phyloP scores from a whole-genome alignment of 2,113 vertebrate genomes.

The Lepus europaeus region DNA sequence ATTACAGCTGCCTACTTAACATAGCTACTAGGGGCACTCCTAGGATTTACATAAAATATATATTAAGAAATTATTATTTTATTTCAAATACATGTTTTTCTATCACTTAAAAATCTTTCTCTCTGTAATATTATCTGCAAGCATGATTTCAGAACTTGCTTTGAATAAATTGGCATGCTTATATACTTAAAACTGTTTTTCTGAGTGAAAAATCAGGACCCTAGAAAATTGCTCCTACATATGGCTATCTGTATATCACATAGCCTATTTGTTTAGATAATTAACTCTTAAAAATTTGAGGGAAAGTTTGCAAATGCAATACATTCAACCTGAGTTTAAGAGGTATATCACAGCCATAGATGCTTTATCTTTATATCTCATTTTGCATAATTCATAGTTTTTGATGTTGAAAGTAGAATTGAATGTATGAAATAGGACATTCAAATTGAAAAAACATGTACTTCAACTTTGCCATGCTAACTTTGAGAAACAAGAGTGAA shows the following conservation, averaged over 20 bases:
- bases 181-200: neutral
- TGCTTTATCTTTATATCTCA: neutral
- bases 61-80: neutral
- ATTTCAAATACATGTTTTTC: neutral
- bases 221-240: neutral
- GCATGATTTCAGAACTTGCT: neutral
- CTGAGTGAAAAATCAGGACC: neutral
- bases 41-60: slow-evolving; percentile 3
- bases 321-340: neutral
- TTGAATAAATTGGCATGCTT: neutral
- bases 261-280: neutral
- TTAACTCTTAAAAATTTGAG: neutral
- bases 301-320: neutral
- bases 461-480: neutral
- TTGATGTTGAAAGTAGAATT: neutral
- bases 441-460: neutral
- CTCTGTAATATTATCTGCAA: neutral
- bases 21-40: neutral
- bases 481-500: neutral
- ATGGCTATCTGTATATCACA: neutral
- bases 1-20: neutral
- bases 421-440: neutral
- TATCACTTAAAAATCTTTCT: neutral
- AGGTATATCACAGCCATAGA: neutral
- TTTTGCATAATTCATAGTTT: neutral